Conservation (phyloP, 2,113 vertebrate genomes). For the Rhea americana region DNA sequence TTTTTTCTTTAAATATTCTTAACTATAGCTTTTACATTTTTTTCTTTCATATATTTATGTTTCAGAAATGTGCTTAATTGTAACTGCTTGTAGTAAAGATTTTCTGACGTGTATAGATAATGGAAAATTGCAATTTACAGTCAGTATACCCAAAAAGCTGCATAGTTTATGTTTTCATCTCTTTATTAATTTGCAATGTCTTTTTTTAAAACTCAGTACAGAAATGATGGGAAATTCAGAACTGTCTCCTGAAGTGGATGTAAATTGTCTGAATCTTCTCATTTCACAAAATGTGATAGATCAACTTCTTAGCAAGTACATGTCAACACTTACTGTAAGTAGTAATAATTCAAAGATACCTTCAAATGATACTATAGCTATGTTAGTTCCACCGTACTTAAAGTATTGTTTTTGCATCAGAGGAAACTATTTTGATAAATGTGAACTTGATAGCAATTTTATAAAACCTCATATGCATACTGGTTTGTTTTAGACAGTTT, state of each 20-base stretch:
- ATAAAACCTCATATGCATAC: neutral
- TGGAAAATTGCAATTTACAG: neutral
- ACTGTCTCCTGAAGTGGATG: constrained; percentile 87
- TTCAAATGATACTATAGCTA: neutral
- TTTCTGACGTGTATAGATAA: neutral
- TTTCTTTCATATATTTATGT: neutral
- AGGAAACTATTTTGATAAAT: neutral
- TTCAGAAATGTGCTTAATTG: neutral
- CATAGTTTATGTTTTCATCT: neutral
- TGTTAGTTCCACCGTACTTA: neutral
- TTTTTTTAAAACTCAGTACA: constrained; percentile 63
- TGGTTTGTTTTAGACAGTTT: neutral
- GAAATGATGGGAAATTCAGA: constrained; percentile 97
- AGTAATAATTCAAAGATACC: neutral
- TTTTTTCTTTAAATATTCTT: neutral
- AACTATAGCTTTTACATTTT: neutral
- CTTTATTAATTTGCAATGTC: neutral
- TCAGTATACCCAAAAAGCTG: neutral
- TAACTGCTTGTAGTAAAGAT: neutral
- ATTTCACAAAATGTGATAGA: constrained; percentile 86
- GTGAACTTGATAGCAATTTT: neutral
- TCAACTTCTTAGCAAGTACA: constrained; percentile 90
- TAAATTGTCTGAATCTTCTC: constrained; percentile 81
- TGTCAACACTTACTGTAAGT: constrained; percentile 93
- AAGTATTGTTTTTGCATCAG: neutral